Base-by-base conservation (phyloP, 2,888 invertebrate genomes). In the Trilocha varians region DNA sequence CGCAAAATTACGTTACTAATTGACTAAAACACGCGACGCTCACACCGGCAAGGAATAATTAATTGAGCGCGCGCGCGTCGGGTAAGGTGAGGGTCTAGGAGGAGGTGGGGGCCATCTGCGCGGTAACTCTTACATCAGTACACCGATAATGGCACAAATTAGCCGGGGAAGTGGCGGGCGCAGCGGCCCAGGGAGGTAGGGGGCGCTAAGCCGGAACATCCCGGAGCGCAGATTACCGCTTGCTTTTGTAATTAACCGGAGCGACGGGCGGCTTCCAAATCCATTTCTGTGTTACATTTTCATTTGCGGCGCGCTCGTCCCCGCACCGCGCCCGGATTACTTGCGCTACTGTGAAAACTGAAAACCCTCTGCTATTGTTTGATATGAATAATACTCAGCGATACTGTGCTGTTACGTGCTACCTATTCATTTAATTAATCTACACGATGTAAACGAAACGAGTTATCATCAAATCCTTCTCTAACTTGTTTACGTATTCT, bases 191-290 rank as follows among this genome's bases (percentile, higher is more conserved):
- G 62, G 50, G 47, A 46, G 45, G 50, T 51, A 57, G 63, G 65
- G 80, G 77, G 77, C 78, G 82, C 78, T 83, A 84, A 83, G 83
- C 84, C 83, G 83, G 84, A 83, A 84, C 84, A 84, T 84, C 84
- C 84, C 84, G 74, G 79, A 78, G 85, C 83, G 85, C 84, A 84
- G 85, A 84, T 84, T 84, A 84, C 85, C 84, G 85, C 84, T 85
- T 85, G 85, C 85, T 85, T 84, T 85, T 84, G 85, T 85, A 85
- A 85, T 85, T 85, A 85, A 85, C 85, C 83, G 83, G 78, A 80
- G 84, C 84, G 82, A 82, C 84, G 82, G 82, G 82, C 80, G 83
- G 84, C 83, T 80, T 83, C 84, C 83, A 80, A 85, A 85, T 84
- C 85, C 85, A 84, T 85, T 85, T 85, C 85, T 80, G 78, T 84